A percentile compares a stretch with the other conserved stretches of the same genome.
Conservation (phyloP, 92 coral and sea anemone genomes). For the Galaxea fascicularis region DNA sequence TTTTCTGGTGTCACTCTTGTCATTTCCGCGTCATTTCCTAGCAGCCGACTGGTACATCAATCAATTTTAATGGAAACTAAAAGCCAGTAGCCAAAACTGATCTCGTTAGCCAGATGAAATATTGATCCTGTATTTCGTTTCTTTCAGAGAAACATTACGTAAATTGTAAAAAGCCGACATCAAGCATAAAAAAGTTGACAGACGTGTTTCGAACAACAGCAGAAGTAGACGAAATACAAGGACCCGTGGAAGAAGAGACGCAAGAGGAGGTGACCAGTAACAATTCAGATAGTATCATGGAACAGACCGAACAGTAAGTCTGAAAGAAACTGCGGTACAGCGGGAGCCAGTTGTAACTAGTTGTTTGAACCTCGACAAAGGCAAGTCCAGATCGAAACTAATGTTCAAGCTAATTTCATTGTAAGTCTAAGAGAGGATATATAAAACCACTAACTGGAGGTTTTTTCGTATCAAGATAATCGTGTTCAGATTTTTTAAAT, state of each 20-base stretch:
- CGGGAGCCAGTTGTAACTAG: slow-evolving; percentile 5
- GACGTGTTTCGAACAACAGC: slow-evolving; percentile 5
- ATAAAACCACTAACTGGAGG: slow-evolving; percentile 4
- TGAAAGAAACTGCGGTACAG: not conserved
- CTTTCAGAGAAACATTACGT: slow-evolving; percentile 23
- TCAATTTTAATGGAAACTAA: not conserved
- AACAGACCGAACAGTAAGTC: slow-evolving; percentile 24
- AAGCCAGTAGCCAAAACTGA: slow-evolving; percentile 4
- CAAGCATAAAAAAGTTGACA: not conserved
- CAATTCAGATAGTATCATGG: slow-evolving; percentile 8
- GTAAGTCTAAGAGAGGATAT: not conserved
- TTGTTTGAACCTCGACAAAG: slow-evolving; percentile 5
- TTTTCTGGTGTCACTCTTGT: not conserved
- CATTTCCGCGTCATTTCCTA: slow-evolving; percentile 5
- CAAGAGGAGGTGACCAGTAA: slow-evolving; percentile 16
- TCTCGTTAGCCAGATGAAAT: slow-evolving; percentile 8
- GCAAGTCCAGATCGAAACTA: not conserved
- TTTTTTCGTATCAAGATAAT: slow-evolving; percentile 25
- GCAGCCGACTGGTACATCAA: slow-evolving; percentile 2
- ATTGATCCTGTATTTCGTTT: slow-evolving; percentile 14
- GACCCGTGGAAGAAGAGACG: slow-evolving; percentile 1
- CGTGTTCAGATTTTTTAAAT: not conserved
- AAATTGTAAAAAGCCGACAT: slow-evolving; percentile 26
- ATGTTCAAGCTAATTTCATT: not conserved
- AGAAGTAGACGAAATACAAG: slow-evolving; percentile 9